A percentile compares a stretch with the other conserved stretches of the same genome.
phyloP scores from a whole-genome alignment of 2,797 vertebrate species.

The Galago senegalensis region DNA sequence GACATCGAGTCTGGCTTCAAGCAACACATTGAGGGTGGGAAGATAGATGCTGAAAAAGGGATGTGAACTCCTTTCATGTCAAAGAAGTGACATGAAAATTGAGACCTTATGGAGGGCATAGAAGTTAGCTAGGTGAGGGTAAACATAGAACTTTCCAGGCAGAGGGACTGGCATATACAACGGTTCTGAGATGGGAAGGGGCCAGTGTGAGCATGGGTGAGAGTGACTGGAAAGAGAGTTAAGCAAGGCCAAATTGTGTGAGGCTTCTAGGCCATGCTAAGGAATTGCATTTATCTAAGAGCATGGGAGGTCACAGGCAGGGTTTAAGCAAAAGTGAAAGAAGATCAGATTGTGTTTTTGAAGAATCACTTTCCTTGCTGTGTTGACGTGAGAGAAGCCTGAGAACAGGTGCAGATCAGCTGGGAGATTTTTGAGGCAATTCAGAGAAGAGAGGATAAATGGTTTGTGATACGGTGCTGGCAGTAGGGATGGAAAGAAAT shows the following conservation, averaged over 20 bases:
- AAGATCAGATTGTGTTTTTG: neutral
- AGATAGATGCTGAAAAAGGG: neutral
- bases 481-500: slow-evolving; percentile 22
- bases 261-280: neutral
- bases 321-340: neutral
- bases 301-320: neutral
- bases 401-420: slow-evolving; percentile 31
- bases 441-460: neutral
- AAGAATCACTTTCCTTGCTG: neutral
- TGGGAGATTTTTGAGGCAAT: neutral
- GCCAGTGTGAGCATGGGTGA: neutral
- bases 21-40: neutral
- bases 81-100: neutral
- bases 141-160: neutral
- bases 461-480: neutral
- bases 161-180: neutral
- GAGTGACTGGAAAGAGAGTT: neutral
- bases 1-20: neutral
- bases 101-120: neutral
- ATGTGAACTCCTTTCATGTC: neutral
- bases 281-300: neutral
- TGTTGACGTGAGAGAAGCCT: neutral
- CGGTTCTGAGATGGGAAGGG: neutral
- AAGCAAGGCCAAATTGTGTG: neutral
- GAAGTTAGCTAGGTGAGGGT: neutral